phyloP scores from a whole-genome alignment of 1,140 invertebrate genomes.

The Drosophila kikkawai region DNA sequence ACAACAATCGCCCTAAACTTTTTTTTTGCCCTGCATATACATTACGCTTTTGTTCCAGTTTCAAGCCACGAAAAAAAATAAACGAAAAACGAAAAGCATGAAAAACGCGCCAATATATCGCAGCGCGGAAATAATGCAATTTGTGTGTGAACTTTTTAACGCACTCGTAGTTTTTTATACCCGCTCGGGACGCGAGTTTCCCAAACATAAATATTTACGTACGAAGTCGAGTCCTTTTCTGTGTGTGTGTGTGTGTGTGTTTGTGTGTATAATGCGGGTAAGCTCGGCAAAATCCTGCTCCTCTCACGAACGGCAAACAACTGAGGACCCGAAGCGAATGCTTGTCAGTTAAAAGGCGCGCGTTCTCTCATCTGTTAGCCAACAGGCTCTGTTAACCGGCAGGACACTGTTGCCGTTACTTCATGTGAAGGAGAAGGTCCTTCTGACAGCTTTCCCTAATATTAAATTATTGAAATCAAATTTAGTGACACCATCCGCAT shows the following conservation, averaged over 20 bases:
- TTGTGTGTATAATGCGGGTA: not conserved
- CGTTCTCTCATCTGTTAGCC: slow-evolving; percentile 30
- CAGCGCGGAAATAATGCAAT: slow-evolving; percentile 76
- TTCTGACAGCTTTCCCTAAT: slow-evolving; percentile 20
- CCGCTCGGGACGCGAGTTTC: slow-evolving; percentile 50
- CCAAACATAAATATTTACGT: slow-evolving; percentile 79
- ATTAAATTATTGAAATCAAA: slow-evolving; percentile 50
- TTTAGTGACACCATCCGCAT: slow-evolving; percentile 31
- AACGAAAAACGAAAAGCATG: slow-evolving; percentile 28
- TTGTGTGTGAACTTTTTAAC: slow-evolving; percentile 83
- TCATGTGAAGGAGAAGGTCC: not conserved
- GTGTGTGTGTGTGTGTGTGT: not conserved
- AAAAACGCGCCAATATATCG: slow-evolving; percentile 79
- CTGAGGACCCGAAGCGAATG: slow-evolving; percentile 47
- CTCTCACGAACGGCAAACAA: slow-evolving; percentile 47
- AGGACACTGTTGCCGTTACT: slow-evolving; percentile 24
- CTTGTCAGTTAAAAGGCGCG: slow-evolving; percentile 35
- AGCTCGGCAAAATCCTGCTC: slow-evolving; percentile 12
- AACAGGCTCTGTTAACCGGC: slow-evolving; percentile 32
- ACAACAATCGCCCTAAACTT: slow-evolving; percentile 63
- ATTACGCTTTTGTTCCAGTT: slow-evolving; percentile 56
- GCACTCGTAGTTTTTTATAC: slow-evolving; percentile 61
- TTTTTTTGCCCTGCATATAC: slow-evolving; percentile 59
- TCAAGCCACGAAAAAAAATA: slow-evolving; percentile 28
- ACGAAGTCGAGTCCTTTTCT: slow-evolving; percentile 26